These are phyloP conservation scores for Caenorhabditis sp. DNA, from an alignment of 2,888 invertebrate species.

Conservation along the genomic window DNA sequence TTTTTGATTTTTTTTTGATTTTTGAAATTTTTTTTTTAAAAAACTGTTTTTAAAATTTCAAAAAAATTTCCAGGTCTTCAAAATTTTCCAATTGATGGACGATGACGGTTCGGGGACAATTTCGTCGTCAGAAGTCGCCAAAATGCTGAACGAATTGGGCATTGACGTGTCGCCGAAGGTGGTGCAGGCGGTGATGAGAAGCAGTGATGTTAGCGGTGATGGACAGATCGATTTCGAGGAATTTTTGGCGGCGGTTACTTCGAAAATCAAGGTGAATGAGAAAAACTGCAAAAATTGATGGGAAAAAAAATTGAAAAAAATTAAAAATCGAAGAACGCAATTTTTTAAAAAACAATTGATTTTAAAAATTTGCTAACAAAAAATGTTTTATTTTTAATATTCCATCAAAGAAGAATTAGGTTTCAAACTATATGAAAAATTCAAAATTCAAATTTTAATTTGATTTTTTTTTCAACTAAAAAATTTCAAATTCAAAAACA, in stretches of 20 bases:
- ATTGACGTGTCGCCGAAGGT: constrained; percentile 77
- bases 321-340: too few relatives aligned
- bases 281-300: not conserved
- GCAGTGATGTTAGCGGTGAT: constrained; percentile 73
- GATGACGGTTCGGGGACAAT: constrained; percentile 75
- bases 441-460: too few relatives aligned
- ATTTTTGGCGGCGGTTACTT: constrained; percentile 73
- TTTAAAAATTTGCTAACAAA: too few relatives aligned
- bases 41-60: too few relatives aligned
- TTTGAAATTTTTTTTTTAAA: too few relatives aligned
- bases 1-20: not conserved
- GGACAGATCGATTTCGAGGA: constrained; percentile 77
- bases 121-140: constrained; percentile 73
- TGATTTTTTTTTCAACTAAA: too few relatives aligned
- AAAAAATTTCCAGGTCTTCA: constrained; percentile 68
- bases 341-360: too few relatives aligned
- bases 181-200: constrained; percentile 76
- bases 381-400: too few relatives aligned
- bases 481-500: too few relatives aligned
- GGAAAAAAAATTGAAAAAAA: not conserved
- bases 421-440: too few relatives aligned
- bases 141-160: constrained; percentile 74
- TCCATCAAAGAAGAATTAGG: too few relatives aligned
- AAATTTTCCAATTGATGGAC: constrained; percentile 76
- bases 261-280: constrained; percentile 73